These are phyloP conservation scores for Tetramorium alpestre DNA, from an alignment of 1,140 invertebrate species.

Conservation along the genomic window DNA sequence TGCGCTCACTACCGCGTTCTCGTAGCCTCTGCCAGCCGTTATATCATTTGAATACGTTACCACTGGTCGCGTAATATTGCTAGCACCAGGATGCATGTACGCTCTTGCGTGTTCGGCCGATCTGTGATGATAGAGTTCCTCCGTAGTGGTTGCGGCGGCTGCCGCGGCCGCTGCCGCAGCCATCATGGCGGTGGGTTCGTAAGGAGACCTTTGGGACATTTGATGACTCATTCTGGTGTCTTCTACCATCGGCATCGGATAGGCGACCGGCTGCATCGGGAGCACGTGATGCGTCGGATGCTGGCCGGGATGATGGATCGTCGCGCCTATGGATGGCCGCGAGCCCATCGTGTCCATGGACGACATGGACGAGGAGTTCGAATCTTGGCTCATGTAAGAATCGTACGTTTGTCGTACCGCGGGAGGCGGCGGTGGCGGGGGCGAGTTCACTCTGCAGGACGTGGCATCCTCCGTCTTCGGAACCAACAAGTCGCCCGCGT, in stretches of 20 bases:
- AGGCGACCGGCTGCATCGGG: slow-evolving; percentile 83
- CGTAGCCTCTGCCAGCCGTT: slow-evolving; percentile 86
- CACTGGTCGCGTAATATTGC: slow-evolving; percentile 87
- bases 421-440: slow-evolving; percentile 84
- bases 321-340: slow-evolving; percentile 81
- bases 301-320: slow-evolving; percentile 83
- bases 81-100: slow-evolving; percentile 82
- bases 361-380: slow-evolving; percentile 90
- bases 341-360: slow-evolving; percentile 90
- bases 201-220: slow-evolving; percentile 88
- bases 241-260: slow-evolving; percentile 85
- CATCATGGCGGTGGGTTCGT: slow-evolving; percentile 87
- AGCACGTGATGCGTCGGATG: slow-evolving; percentile 82
- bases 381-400: slow-evolving; percentile 89
- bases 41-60: slow-evolving; percentile 88
- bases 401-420: slow-evolving; percentile 86
- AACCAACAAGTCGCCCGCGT: slow-evolving; percentile 86
- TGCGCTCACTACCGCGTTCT: slow-evolving; percentile 85
- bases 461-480: slow-evolving; percentile 87
- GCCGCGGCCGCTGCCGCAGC: slow-evolving; percentile 80
- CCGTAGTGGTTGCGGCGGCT: slow-evolving; percentile 79
- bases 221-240: slow-evolving; percentile 85
- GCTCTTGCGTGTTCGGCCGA: slow-evolving; percentile 81
- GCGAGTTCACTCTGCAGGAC: slow-evolving; percentile 83
- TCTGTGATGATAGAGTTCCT: slow-evolving; percentile 84